Conservation (phyloP, 2,113 vertebrate genomes). For the Porphyrio hochstetteri region DNA sequence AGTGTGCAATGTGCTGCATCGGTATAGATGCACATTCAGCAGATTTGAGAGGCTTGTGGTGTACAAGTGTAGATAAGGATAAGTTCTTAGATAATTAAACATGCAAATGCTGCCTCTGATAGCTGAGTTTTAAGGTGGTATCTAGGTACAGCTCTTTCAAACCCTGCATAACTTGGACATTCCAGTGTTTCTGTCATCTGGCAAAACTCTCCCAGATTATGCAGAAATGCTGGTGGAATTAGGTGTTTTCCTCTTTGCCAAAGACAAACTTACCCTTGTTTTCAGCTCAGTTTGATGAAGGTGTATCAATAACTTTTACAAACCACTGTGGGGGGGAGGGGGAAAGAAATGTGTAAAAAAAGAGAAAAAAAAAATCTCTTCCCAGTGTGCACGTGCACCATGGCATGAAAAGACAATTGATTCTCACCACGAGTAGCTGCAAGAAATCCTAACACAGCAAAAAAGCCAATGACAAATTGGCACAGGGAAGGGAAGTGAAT, state of each 20-base stretch:
- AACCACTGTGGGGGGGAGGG: neutral
- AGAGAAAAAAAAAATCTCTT: neutral
- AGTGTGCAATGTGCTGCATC: neutral
- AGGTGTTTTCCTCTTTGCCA: neutral
- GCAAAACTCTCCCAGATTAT: neutral
- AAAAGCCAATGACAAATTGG: slow-evolving; percentile 43
- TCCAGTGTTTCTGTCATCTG: neutral
- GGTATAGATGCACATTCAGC: neutral
- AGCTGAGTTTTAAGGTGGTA: neutral
- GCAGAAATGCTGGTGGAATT: neutral
- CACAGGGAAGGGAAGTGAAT: neutral
- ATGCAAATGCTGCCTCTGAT: neutral
- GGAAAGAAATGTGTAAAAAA: slow-evolving; percentile 7
- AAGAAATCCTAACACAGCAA: slow-evolving; percentile 22
- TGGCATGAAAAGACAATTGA: slow-evolving; percentile 5
- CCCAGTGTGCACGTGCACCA: neutral
- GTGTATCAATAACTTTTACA: neutral
- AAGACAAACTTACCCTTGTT: neutral
- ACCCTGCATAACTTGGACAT: neutral
- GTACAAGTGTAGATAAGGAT: neutral
- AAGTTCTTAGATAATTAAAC: neutral
- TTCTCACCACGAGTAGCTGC: slow-evolving; percentile 1
- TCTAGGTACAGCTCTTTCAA: neutral
- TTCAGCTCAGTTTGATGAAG: neutral
- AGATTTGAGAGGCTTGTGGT: neutral